A percentile compares a stretch with the other conserved stretches of the same genome.
Conservation (phyloP, 2,888 invertebrate genomes). For the Orchestes rusci region DNA sequence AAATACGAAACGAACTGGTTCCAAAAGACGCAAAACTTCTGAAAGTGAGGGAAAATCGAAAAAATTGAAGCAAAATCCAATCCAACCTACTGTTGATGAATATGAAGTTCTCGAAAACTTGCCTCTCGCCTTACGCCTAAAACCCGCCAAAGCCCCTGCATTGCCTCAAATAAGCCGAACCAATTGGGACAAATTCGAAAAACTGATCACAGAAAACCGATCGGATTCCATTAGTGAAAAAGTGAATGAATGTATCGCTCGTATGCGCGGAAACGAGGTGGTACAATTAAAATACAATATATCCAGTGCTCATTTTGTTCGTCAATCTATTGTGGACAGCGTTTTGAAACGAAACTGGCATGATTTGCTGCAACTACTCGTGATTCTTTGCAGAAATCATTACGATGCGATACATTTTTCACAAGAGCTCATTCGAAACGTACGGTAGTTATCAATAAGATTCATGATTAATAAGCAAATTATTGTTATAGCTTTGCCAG, state of each 20-base stretch:
- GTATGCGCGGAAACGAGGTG: conserved; percentile 10
- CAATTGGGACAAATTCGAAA: conserved; percentile 13
- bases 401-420: conserved; percentile 7
- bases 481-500: conserved; percentile 10
- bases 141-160: too few relatives aligned
- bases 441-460: background rate
- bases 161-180: conserved; percentile 7
- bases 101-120: too few relatives aligned
- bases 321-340: conserved; percentile 14
- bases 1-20: too few relatives aligned
- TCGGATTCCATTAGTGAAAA: conserved; percentile 7
- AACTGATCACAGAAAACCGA: background rate
- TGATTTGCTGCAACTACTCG: conserved; percentile 11
- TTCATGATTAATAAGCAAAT: background rate
- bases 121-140: too few relatives aligned
- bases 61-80: too few relatives aligned
- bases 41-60: too few relatives aligned
- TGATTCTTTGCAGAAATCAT: conserved; percentile 12
- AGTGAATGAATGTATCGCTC: conserved; percentile 9
- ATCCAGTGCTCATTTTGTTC: conserved; percentile 10
- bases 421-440: background rate
- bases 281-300: conserved; percentile 11
- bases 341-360: conserved; percentile 17
- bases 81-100: too few relatives aligned
- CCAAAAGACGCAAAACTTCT: too few relatives aligned